phyloP scores from a whole-genome alignment of 1,140 invertebrate species.

The Lysiphlebus fabarum region DNA sequence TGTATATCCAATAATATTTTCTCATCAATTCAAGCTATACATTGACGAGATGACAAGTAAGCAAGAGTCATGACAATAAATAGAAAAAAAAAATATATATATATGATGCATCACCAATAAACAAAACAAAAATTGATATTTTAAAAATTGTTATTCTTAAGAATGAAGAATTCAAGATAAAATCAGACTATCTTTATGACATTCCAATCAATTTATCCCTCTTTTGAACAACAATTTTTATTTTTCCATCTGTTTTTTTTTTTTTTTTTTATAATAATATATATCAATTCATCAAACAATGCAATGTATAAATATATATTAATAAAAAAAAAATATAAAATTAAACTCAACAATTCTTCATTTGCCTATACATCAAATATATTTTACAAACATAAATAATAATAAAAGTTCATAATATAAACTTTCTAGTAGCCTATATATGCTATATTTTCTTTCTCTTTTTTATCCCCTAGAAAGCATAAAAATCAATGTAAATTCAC shows the following conservation, averaged over 20 bases:
- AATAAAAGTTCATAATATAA: neutral
- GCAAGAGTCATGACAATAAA: too few species aligned
- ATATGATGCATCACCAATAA: slow-evolving; percentile 47
- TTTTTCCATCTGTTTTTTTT: slow-evolving; percentile 8
- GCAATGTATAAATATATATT: too few species aligned
- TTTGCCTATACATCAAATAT: slow-evolving; percentile 53
- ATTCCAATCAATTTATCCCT: slow-evolving; percentile 55
- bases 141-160: slow-evolving; percentile 12
- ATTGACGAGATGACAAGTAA: too few species aligned
- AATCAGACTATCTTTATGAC: slow-evolving; percentile 50
- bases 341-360: slow-evolving; percentile 52
- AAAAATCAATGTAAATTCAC: too few species aligned
- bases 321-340: too few species aligned
- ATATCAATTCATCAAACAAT: slow-evolving; percentile 30
- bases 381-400: slow-evolving; percentile 22
- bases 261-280: too few species aligned
- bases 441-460: too few species aligned
- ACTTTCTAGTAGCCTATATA: too few species aligned
- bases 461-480: too few species aligned
- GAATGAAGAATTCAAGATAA: slow-evolving; percentile 42
- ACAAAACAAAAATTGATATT: neutral
- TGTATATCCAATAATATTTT: too few species aligned
- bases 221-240: slow-evolving; percentile 27
- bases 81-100: slow-evolving; percentile 33
- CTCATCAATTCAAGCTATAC: neutral